Conservation (phyloP, 1,140 invertebrate species). For the Chrysopa pallens region DNA sequence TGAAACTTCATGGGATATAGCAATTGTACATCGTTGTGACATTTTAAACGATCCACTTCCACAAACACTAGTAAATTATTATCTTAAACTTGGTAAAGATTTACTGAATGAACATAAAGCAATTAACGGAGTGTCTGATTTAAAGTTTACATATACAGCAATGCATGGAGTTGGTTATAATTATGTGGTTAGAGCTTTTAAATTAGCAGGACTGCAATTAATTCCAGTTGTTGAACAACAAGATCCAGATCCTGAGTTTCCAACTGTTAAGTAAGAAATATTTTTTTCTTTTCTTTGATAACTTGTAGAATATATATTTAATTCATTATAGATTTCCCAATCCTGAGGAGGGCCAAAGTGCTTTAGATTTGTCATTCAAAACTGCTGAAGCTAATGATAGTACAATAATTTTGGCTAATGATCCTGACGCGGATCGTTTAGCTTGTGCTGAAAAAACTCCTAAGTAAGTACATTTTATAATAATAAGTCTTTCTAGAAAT, state of each 20-base stretch:
- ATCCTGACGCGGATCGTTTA: slow-evolving; percentile 95
- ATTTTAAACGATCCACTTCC: slow-evolving; percentile 34
- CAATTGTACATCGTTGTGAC: slow-evolving; percentile 18
- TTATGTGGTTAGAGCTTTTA: slow-evolving; percentile 60
- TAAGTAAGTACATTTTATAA: slow-evolving; percentile 22
- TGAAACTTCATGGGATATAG: slow-evolving; percentile 44
- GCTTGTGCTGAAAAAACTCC: slow-evolving; percentile 69
- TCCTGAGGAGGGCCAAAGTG: slow-evolving; percentile 89
- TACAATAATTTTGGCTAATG: slow-evolving; percentile 83
- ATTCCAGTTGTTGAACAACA: slow-evolving; percentile 70
- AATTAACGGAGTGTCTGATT: slow-evolving; percentile 36
- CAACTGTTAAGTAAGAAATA: slow-evolving; percentile 55
- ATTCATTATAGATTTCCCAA: slow-evolving; percentile 63
- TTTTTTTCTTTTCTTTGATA: slow-evolving; percentile 1
- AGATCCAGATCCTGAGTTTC: slow-evolving; percentile 88
- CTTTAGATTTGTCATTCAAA: slow-evolving; percentile 68
- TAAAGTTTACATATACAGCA: slow-evolving; percentile 79
- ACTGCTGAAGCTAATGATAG: slow-evolving; percentile 56
- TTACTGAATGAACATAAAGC: slow-evolving; percentile 29
- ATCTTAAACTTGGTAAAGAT: slow-evolving; percentile 39
- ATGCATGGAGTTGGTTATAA: slow-evolving; percentile 94
- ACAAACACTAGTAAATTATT: slow-evolving; percentile 37
- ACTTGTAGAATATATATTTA: slow-evolving; percentile 4
- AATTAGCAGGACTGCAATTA: slow-evolving; percentile 55
- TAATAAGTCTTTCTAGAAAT: background rate